A percentile compares a stretch with the other conserved stretches of the same genome.
Conservation (phyloP, 2,797 vertebrate genomes). For the Lithobates sylvaticus region DNA sequence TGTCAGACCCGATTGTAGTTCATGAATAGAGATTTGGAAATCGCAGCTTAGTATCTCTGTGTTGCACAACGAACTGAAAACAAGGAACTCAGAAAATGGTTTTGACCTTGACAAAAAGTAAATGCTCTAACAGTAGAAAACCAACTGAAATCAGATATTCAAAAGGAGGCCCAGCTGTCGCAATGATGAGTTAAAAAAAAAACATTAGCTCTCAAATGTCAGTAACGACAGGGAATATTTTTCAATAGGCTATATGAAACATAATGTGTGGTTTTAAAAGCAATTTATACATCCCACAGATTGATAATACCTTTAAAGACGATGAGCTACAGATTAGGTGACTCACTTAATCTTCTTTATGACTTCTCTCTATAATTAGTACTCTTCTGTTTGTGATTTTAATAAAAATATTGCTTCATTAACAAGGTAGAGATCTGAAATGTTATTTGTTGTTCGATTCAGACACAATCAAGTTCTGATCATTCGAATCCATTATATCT, state of each 20-base stretch:
- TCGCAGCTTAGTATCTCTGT: too few species aligned
- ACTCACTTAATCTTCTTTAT: slow-evolving; percentile 58
- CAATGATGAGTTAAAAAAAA: neutral
- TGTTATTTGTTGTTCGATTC: neutral
- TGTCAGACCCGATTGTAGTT: neutral
- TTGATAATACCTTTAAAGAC: slow-evolving; percentile 49
- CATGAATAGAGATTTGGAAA: neutral
- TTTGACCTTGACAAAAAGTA: slow-evolving; percentile 21
- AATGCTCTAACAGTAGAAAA: neutral
- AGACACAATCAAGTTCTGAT: neutral
- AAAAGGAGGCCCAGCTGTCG: neutral
- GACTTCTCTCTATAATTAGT: slow-evolving; percentile 56
- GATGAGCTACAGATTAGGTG: slow-evolving; percentile 57
- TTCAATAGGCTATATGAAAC: slow-evolving; percentile 11
- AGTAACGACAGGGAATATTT: neutral
- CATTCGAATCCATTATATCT: neutral
- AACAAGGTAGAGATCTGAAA: neutral
- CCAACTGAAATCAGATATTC: slow-evolving; percentile 29
- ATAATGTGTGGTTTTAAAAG: neutral
- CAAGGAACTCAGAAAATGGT: slow-evolving; percentile 4
- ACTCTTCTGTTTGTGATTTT: slow-evolving; percentile 31
- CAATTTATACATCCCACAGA: slow-evolving; percentile 46
- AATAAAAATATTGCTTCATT: slow-evolving; percentile 27
- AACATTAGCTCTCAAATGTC: neutral
- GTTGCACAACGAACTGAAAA: neutral